These are phyloP conservation scores for Aleiodes testaceus DNA, from an alignment of 2,888 invertebrate species.

Conservation along the genomic window DNA sequence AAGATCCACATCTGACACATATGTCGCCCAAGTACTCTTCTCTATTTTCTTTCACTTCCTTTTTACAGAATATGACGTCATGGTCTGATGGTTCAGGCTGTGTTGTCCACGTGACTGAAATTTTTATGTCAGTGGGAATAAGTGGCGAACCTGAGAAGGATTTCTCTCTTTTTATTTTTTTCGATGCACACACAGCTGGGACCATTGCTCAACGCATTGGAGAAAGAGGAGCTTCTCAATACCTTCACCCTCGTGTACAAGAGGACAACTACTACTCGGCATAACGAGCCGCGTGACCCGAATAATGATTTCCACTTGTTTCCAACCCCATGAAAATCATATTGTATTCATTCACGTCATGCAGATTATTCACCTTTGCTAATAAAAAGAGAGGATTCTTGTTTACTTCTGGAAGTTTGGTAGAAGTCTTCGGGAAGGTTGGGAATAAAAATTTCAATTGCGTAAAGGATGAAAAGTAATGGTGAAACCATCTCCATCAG, in stretches of 20 bases:
- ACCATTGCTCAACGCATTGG: slow-evolving; percentile 45
- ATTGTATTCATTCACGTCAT: slow-evolving; percentile 28
- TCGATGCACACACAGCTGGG: slow-evolving; percentile 18
- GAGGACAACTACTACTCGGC: slow-evolving; percentile 40
- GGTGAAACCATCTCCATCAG: no score
- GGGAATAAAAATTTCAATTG: background rate
- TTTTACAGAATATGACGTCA: slow-evolving; percentile 57
- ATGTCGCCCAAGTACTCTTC: slow-evolving; percentile 28
- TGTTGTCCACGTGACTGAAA: slow-evolving; percentile 65
- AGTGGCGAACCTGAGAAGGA: slow-evolving; percentile 36
- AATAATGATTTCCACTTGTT: slow-evolving; percentile 38
- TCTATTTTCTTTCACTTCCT: slow-evolving; percentile 26
- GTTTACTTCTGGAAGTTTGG: background rate
- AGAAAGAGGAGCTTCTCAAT: slow-evolving; percentile 18
- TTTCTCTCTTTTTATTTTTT: slow-evolving; percentile 16
- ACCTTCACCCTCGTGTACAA: slow-evolving; percentile 23
- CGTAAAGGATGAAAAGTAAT: no score
- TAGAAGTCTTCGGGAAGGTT: no score
- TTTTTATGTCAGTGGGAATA: slow-evolving; percentile 55
- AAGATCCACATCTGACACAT: slow-evolving; percentile 24
- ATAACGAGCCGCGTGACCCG: slow-evolving; percentile 49
- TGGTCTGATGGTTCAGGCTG: slow-evolving; percentile 50
- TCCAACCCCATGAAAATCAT: slow-evolving; percentile 1
- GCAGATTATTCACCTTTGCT: slow-evolving; percentile 23
- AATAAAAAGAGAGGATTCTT: background rate